phyloP scores from a whole-genome alignment of 2,797 vertebrate genomes.

The Toxotes lorentzi region DNA sequence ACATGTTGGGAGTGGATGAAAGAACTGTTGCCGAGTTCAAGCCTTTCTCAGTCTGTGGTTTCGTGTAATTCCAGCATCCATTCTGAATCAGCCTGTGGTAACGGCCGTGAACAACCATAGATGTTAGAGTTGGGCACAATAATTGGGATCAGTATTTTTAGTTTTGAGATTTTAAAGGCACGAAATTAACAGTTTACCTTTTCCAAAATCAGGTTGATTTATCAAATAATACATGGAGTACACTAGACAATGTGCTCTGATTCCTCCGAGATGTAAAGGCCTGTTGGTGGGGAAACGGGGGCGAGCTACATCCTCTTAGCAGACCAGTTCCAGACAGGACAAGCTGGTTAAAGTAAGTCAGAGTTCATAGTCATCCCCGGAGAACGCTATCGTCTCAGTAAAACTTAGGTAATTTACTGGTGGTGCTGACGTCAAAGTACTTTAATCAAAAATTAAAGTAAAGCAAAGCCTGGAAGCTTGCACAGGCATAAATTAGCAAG shows the following conservation, averaged over 20 bases:
- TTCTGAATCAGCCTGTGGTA: too few species aligned
- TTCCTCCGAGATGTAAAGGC: not conserved
- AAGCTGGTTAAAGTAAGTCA: too few species aligned
- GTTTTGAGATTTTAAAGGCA: not conserved
- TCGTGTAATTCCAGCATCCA: not conserved
- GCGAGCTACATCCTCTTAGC: not conserved
- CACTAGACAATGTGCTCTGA: too few species aligned
- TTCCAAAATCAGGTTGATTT: not conserved
- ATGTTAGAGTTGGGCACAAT: not conserved
- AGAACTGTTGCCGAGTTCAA: not conserved
- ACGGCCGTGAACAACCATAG: not conserved
- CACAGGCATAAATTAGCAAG: not conserved
- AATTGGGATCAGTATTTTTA: not conserved
- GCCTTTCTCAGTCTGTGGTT: not conserved
- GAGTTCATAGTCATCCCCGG: not conserved
- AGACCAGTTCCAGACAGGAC: not conserved
- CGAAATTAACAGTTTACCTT: too few species aligned
- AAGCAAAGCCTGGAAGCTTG: not conserved
- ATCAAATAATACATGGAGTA: not conserved
- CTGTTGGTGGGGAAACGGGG: too few species aligned
- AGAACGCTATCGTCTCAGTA: not conserved
- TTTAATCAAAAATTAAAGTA: not conserved
- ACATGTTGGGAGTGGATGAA: not conserved
- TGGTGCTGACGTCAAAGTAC: not conserved
- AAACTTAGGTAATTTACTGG: not conserved